Base-by-base conservation (phyloP, 2,797 vertebrate species). In the Perodicticus potto region DNA sequence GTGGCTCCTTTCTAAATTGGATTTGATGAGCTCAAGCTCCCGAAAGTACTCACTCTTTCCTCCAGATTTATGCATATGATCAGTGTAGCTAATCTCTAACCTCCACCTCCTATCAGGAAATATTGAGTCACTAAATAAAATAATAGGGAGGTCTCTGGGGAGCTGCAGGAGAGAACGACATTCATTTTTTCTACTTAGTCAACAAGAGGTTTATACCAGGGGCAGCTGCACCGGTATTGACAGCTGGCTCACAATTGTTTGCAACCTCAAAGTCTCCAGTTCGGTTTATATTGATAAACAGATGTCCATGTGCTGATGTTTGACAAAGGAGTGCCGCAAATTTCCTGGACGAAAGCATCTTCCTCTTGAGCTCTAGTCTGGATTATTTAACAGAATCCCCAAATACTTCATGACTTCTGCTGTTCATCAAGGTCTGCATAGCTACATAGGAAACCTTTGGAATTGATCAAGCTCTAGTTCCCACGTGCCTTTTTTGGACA, bases 401-500 rank as follows among this genome's bases (percentile, higher is more conserved):
- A 67, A 84, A 43, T 53, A 86, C 70, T 19, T 29, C 12, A 20
- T 20, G 8, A n/a, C 76, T 74, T 45, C 53, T 84, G n/a, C 81
- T 12, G 59, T 88, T 83, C 80, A 53, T 0, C 88, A 74, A 61
- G n/a, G 25, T 45, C 86, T 82, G 83, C 69, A n/a, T 0, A 12
- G 43, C 40, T 34, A 78, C 92, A 37, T n/a, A 89, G 83, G 82
- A 89, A 86, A 80, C 23, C 83, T 96, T 55, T 81, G 92, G 63
- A 78, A 96, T 6, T 22, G 82, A 90, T 92, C 43, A 23, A 37
- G 40, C 20, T 93, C 84, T 59, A 61, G 16, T 80, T 94, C 95
- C 88, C 90, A 83, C 5, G 53, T 93, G 92, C 82, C 82, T 96
- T 86, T 63, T 89, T 95, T 93, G 96, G 92, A 96, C 92, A 93